Percentiles rank a stretch among this genome's conserved stretches.
Evolutionary conservation across 2,113 vertebrate species (phyloP).

Genomic region (Glaucidium brasilianum): DNA sequence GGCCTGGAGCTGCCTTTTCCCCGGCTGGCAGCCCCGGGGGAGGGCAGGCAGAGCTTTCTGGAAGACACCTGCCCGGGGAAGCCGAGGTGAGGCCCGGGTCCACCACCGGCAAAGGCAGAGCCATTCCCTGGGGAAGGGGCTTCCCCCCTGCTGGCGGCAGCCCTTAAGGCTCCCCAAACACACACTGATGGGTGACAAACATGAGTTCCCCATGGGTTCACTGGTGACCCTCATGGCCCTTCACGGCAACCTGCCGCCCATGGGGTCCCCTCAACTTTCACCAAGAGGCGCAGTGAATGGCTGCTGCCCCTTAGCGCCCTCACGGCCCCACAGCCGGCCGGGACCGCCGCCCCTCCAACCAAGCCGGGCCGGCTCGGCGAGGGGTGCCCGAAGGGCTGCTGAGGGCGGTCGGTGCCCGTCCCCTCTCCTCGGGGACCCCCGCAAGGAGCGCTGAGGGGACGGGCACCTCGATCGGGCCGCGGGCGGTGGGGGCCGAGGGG

Average conservation of each 20-base stretch:
- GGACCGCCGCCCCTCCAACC: neutral
- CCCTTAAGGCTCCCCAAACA: no score
- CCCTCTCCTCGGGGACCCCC: neutral
- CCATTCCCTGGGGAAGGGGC: neutral
- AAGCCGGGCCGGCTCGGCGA: neutral
- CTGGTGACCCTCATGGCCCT: accelerated
- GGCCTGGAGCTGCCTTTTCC: neutral
- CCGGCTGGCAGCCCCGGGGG: neutral
- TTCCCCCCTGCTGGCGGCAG: accelerated
- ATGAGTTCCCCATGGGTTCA: accelerated
- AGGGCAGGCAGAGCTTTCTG: neutral
- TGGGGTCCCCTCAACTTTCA: neutral
- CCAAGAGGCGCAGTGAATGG: accelerated
- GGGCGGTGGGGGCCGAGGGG: no score
- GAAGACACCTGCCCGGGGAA: neutral
- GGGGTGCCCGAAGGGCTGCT: neutral
- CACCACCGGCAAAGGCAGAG: neutral
- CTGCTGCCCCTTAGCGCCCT: neutral
- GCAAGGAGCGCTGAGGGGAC: neutral
- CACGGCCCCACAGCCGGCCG: neutral
- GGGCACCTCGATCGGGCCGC: accelerated
- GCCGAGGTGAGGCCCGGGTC: accelerated
- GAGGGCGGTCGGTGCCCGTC: neutral
- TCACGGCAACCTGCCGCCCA: neutral
- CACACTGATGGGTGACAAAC: accelerated